Conservation (phyloP, 2,888 invertebrate genomes). For the Crossocerus cetratus region DNA sequence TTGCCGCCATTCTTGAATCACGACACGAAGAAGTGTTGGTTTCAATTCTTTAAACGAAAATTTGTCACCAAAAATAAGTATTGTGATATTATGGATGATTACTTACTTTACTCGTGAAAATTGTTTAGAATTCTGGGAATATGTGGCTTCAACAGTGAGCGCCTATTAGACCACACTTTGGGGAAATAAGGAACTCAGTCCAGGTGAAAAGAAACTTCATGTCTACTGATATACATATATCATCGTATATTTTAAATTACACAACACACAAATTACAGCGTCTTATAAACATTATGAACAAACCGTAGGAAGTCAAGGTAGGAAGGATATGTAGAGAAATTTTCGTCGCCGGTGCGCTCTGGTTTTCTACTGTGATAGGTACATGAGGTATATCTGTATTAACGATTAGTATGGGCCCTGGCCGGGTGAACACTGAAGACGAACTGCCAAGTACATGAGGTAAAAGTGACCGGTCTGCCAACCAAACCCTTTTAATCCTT, state of each 20-base stretch:
- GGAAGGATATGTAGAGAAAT: slow-evolving; percentile 45
- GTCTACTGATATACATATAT: slow-evolving; percentile 36
- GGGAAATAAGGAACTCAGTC: too few relatives aligned
- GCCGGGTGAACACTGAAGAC: slow-evolving; percentile 8
- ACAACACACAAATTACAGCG: slow-evolving; percentile 61
- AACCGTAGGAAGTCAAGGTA: slow-evolving; percentile 48
- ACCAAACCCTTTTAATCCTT: not conserved
- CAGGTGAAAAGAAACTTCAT: too few relatives aligned
- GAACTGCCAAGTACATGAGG: slow-evolving; percentile 23
- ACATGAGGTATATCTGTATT: slow-evolving; percentile 61
- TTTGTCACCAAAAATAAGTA: too few relatives aligned
- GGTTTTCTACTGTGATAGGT: slow-evolving; percentile 33
- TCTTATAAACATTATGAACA: slow-evolving; percentile 58
- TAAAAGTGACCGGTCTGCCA: slow-evolving; percentile 10
- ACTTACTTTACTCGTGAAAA: too few relatives aligned
- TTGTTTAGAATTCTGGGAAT: too few relatives aligned
- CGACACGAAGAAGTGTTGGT: too few relatives aligned
- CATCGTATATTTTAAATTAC: slow-evolving; percentile 61
- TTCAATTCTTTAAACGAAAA: too few relatives aligned
- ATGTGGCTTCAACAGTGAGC: too few relatives aligned
- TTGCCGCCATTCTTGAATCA: too few relatives aligned
- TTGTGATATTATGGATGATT: too few relatives aligned
- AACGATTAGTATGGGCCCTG: slow-evolving; percentile 40
- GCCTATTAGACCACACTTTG: too few relatives aligned
- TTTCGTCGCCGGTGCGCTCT: slow-evolving; percentile 39